These are phyloP conservation scores for Unio delphinus DNA, from an alignment of 2,888 invertebrate species.

Conservation along the genomic window DNA sequence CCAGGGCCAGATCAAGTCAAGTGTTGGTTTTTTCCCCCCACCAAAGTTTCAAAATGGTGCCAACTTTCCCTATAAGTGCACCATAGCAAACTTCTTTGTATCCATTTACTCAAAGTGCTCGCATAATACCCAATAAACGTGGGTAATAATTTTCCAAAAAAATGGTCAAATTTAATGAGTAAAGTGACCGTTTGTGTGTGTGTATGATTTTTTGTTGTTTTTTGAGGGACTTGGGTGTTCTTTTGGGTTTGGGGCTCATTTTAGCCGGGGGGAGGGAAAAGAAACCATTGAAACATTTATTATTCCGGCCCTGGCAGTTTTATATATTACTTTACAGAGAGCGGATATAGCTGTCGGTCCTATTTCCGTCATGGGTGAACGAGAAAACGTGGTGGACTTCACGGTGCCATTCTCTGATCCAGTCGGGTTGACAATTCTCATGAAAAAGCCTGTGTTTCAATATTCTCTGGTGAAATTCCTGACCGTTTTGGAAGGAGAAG, in stretches of 20 bases:
- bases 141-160: too few species aligned
- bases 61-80: too few species aligned
- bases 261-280: background rate
- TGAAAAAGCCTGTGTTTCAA: constrained; percentile 89
- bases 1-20: too few species aligned
- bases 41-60: too few species aligned
- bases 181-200: too few species aligned
- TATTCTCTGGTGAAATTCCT: constrained; percentile 97
- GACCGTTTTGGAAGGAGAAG: constrained; percentile 94
- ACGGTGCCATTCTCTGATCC: constrained; percentile 98
- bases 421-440: constrained; percentile 96
- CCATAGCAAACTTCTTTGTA: too few species aligned
- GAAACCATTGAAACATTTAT: background rate
- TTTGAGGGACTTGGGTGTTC: too few species aligned
- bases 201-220: too few species aligned
- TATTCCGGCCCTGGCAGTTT: background rate
- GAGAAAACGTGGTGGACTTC: constrained; percentile 91
- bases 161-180: too few species aligned
- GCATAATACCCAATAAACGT: too few species aligned
- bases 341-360: constrained; percentile 96
- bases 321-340: constrained; percentile 71
- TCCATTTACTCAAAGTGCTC: too few species aligned
- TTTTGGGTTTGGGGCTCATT: background rate
- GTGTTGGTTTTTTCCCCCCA: too few species aligned
- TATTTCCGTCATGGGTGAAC: constrained; percentile 96